Conservation (phyloP, 1,140 invertebrate genomes). For the Apis mellifera region DNA sequence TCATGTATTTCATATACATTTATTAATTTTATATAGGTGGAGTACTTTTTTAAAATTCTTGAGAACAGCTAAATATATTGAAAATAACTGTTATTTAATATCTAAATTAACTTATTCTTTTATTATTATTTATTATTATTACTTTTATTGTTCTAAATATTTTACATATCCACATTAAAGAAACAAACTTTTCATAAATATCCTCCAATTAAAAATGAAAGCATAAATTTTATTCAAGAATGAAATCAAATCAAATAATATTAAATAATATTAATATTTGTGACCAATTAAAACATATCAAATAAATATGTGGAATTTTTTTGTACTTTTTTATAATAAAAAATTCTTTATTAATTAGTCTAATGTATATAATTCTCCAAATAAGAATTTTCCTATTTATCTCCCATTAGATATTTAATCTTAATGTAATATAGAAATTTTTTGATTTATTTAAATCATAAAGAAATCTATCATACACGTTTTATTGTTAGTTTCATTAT, state of each 20-base stretch:
- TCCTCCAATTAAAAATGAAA: not conserved
- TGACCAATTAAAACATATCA: not conserved
- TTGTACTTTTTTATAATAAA: slow-evolving; percentile 25
- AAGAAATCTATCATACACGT: not conserved
- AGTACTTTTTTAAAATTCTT: slow-evolving; percentile 90
- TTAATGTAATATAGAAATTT: not conserved
- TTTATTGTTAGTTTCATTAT: not conserved
- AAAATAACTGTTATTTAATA: not conserved
- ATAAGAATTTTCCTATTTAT: not conserved
- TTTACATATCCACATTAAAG: not conserved
- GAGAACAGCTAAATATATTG: slow-evolving; percentile 56
- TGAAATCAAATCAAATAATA: not conserved
- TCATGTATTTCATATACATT: not conserved
- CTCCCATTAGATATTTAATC: not conserved
- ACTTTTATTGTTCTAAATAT: not conserved
- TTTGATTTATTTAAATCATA: not conserved
- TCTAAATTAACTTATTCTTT: not conserved
- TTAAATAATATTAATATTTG: not conserved
- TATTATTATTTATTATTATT: not conserved
- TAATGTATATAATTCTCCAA: not conserved
- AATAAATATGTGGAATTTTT: not conserved
- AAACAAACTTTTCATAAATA: not conserved
- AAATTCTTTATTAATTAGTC: not conserved
- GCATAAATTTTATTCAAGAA: not conserved
- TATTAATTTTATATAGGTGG: slow-evolving; percentile 78